These are phyloP conservation scores for Tursiops truncatus DNA, from an alignment of 2,113 vertebrate species.

Conservation along the genomic window DNA sequence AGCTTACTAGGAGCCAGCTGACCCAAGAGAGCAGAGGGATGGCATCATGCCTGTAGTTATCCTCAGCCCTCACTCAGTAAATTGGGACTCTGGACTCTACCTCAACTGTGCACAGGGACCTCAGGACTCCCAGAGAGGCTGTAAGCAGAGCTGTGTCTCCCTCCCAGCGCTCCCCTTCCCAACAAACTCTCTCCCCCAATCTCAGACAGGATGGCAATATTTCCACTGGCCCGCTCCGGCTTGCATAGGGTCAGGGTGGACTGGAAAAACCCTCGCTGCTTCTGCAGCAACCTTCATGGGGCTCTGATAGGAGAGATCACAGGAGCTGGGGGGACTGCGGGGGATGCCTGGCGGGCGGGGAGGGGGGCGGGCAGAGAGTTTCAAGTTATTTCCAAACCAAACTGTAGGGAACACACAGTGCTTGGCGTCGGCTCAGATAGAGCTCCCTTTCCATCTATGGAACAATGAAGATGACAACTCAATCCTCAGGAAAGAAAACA, in stretches of 20 bases:
- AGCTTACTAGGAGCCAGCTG: neutral
- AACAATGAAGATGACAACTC: slow-evolving; percentile 70
- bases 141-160: slow-evolving; percentile 47
- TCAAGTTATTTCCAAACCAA: slow-evolving; percentile 58
- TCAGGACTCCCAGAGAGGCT: slow-evolving; percentile 63
- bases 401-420: slow-evolving; percentile 64
- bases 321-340: neutral
- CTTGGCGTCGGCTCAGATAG: slow-evolving; percentile 24
- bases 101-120: slow-evolving; percentile 63
- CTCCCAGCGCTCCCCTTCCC: slow-evolving; percentile 24
- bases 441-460: slow-evolving; percentile 59
- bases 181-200: slow-evolving; percentile 8
- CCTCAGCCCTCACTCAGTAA: slow-evolving; percentile 72
- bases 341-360: neutral
- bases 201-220: slow-evolving; percentile 60
- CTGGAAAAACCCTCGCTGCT: neutral
- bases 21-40: neutral
- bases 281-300: neutral
- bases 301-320: neutral
- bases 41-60: slow-evolving; percentile 59
- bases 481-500: slow-evolving; percentile 71
- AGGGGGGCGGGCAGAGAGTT: neutral
- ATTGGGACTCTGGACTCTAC: slow-evolving; percentile 70
- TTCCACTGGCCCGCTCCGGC: slow-evolving; percentile 71
- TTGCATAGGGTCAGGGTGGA: slow-evolving; percentile 69